Conservation (phyloP, 2,888 invertebrate genomes). For the Pilophorus perplexus region DNA sequence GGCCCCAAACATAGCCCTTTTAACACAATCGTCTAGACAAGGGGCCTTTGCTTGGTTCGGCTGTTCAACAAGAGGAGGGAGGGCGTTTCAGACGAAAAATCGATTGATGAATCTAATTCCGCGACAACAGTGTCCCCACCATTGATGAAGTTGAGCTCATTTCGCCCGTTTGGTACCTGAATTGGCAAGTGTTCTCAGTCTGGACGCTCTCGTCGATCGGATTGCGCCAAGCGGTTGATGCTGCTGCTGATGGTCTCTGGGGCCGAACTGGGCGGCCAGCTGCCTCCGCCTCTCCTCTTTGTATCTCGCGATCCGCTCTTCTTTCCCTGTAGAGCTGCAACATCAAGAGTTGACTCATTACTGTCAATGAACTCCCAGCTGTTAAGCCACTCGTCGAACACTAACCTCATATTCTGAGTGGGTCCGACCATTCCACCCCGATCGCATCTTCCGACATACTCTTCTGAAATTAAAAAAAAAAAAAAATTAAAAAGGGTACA, state of each 20-base stretch:
- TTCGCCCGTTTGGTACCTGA: too few species aligned
- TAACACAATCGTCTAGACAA: too few species aligned
- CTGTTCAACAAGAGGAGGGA: too few species aligned
- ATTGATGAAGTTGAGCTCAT: too few species aligned
- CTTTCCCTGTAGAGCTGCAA: slow-evolving; percentile 39
- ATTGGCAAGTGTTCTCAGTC: slow-evolving; percentile 53
- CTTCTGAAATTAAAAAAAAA: slow-evolving; percentile 44
- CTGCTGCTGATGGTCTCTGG: slow-evolving; percentile 39
- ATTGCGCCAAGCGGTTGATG: slow-evolving; percentile 54
- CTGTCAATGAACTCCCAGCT: background rate
- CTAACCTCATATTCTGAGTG: slow-evolving; percentile 44
- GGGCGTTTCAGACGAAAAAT: too few species aligned
- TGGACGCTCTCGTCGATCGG: slow-evolving; percentile 69
- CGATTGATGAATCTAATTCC: too few species aligned
- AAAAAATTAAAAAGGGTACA: background rate
- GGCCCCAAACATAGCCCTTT: too few species aligned
- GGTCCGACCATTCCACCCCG: slow-evolving; percentile 44
- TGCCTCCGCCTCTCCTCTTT: slow-evolving; percentile 71
- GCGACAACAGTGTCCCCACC: too few species aligned
- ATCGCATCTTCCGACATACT: slow-evolving; percentile 44
- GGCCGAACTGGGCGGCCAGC: slow-evolving; percentile 59
- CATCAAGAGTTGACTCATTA: background rate
- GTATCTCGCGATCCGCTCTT: slow-evolving; percentile 62
- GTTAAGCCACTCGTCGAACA: background rate
- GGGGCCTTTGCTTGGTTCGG: too few species aligned